Base-by-base conservation (phyloP, 2,888 invertebrate species). In the Ashinkailepas kermadecensis region DNA sequence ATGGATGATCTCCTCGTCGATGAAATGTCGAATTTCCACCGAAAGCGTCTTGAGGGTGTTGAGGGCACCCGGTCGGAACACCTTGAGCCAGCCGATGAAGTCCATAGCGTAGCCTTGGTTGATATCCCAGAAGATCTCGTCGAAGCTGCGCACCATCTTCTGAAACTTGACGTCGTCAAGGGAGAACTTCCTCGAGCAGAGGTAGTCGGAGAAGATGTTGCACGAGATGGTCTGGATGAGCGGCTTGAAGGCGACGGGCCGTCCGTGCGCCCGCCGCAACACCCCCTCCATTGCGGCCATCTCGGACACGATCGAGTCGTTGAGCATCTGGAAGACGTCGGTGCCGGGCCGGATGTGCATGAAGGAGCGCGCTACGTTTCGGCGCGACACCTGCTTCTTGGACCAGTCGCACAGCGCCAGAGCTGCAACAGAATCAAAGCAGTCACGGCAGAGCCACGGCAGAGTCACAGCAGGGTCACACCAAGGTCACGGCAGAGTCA, bases 51-150 rank as follows among this genome's bases (percentile, higher is more conserved):
- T 89, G 10, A 94, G 88, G 84, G 91, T 92, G 6, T 90, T 89
- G 88, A 94, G 90, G 85, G 94, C 93, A 6, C 89, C 89, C 7
- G 88, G 88, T 87, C 94, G 94, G 83, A 94, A 91, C 0, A 94
- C 94, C 0, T 91, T 88, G 0, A 95, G 87, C 92, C 93, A 94
- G 0, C 95, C 95, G 54, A 96, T 86, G 86, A 95, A 95, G 86
- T 96, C 96, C 0, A 95, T 91, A 0, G 94, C 93, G 86, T 94
- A 95, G 0, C 95, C 95, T 85, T 94, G 94, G 87, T 95, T 96
- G 84, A 96, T 95, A 86, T 95, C 95, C 93, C 94, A 95, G 88
- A 96, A 96, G 81, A 96, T 94, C 85, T 93, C 92, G 85, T 95
- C 95, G 86, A 95, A 95, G 82, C 90, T 90, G 56, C 91, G 89